These are phyloP conservation scores for Andrena marginata DNA, from an alignment of 2,888 invertebrate genomes.

Conservation along the genomic window DNA sequence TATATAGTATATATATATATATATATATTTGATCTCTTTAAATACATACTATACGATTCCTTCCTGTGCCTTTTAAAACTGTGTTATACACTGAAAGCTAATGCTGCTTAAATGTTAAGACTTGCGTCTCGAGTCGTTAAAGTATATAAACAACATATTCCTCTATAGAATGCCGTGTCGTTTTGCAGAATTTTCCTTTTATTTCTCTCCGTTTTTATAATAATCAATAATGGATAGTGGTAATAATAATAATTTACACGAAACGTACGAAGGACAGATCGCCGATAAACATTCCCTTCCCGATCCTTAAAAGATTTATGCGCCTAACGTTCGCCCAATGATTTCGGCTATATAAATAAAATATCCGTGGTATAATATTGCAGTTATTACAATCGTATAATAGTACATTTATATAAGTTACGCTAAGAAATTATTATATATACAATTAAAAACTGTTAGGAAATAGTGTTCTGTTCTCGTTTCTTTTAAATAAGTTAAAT, in stretches of 20 bases:
- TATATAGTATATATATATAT: constrained; percentile 52
- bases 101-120: constrained; percentile 75
- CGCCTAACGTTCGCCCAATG: constrained; percentile 52
- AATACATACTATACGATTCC: constrained; percentile 75
- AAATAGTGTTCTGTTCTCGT: constrained; percentile 66
- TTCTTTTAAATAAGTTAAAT: constrained; percentile 83
- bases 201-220: neutral
- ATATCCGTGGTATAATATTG: constrained; percentile 76
- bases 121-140: constrained; percentile 68
- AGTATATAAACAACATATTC: constrained; percentile 63
- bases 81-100: constrained; percentile 81
- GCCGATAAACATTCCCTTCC: constrained; percentile 44
- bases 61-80: constrained; percentile 69
- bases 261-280: constrained; percentile 51
- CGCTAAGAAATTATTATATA: constrained; percentile 83
- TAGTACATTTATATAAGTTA: constrained; percentile 80
- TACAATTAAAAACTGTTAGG: constrained; percentile 84
- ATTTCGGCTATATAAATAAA: constrained; percentile 74
- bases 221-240: constrained; percentile 2
- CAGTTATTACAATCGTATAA: constrained; percentile 78
- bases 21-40: constrained; percentile 48
- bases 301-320: constrained; percentile 57
- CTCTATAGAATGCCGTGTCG: constrained; percentile 47
- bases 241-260: constrained; percentile 60
- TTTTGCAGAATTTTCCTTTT: constrained; percentile 38